These are phyloP conservation scores for Physeter macrocephalus DNA, from an alignment of 2,113 vertebrate genomes.

Conservation along the genomic window DNA sequence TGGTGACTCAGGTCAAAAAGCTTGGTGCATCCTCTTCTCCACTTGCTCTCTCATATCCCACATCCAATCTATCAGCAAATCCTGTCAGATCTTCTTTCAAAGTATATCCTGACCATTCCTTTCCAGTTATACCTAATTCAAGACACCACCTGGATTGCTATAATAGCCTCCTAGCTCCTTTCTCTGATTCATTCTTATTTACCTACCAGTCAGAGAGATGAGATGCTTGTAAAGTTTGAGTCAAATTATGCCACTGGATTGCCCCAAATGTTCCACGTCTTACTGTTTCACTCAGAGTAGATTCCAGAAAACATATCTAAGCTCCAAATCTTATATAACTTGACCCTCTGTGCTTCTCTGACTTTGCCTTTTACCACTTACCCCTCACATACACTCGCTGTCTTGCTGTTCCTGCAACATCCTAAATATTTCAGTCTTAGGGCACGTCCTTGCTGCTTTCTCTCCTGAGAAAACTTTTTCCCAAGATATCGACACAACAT, in stretches of 20 bases:
- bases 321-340: neutral
- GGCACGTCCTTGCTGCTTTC: neutral
- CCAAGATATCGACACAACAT: neutral
- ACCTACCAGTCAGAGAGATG: neutral
- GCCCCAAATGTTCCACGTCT: neutral
- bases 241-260: neutral
- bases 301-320: neutral
- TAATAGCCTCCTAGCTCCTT: neutral
- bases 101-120: neutral
- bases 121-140: neutral
- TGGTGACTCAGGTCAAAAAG: neutral
- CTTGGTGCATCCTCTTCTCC: neutral
- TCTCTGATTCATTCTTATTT: neutral
- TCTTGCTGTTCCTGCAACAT: neutral
- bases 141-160: neutral
- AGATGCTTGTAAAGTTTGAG: neutral
- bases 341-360: neutral
- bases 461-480: neutral
- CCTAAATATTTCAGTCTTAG: neutral
- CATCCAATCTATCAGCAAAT: neutral
- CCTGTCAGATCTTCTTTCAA: neutral
- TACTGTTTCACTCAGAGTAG: neutral
- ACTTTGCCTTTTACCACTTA: neutral
- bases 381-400: neutral
- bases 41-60: neutral